Evolutionary conservation across 2,888 invertebrate genomes (phyloP), one percentile per base, ranked within the genome.

Genomic region (Ligdia adustata): DNA sequence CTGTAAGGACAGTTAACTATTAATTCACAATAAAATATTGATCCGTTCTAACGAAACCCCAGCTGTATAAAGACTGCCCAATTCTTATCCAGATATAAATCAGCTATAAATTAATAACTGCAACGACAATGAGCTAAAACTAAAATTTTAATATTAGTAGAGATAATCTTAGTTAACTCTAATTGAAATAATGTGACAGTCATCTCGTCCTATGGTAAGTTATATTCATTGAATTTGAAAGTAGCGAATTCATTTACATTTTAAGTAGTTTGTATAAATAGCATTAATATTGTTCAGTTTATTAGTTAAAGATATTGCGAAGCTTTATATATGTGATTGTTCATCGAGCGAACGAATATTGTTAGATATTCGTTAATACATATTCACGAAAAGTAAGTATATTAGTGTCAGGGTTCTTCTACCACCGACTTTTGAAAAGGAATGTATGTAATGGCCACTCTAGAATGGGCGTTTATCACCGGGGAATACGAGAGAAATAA

Each of bases 331-430:
- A n/a, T n/a, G n/a, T n/a, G n/a, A n/a, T n/a, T n/a, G n/a, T n/a
- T n/a, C n/a, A n/a, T n/a, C n/a, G n/a, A n/a, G n/a, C n/a, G n/a
- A n/a, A n/a, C n/a, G n/a, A n/a, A n/a, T n/a, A n/a, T n/a, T n/a
- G n/a, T n/a, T n/a, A n/a, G n/a, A n/a, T n/a, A n/a, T n/a, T n/a
- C n/a, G n/a, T n/a, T n/a, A n/a, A n/a, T n/a, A n/a, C n/a, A n/a
- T n/a, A n/a, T n/a, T n/a, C n/a, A n/a, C n/a, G n/a, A n/a, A n/a
- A n/a, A n/a, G n/a, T n/a, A n/a, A n/a, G n/a, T n/a, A n/a, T n/a
- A n/a, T n/a, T n/a, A n/a, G n/a, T n/a, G n/a, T 26, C 40, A 47
- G 40, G 57, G 57, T 54, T 52, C 48, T 54, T 54, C 51, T 40
- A 43, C 50, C 45, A 43, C 55, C 47, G 44, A 49, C 43, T 26